These are phyloP conservation scores for Osmoderma eremita DNA, from an alignment of 2,888 invertebrate species.

Conservation along the genomic window DNA sequence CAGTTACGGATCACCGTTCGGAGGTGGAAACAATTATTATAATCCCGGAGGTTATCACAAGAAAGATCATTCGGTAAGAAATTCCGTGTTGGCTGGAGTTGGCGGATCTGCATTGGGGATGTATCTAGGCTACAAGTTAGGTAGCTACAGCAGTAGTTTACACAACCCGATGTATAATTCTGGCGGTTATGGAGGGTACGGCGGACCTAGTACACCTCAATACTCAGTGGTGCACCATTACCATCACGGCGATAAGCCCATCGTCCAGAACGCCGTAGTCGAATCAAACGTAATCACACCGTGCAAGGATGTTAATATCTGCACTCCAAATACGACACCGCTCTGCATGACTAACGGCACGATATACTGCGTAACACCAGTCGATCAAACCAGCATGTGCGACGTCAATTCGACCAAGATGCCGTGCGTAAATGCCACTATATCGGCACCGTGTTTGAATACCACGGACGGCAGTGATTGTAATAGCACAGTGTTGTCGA, in stretches of 20 bases:
- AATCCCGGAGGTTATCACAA: constrained; percentile 21
- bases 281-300: constrained; percentile 57
- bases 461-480: constrained; percentile 56
- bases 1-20: too few species aligned
- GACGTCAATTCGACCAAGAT: constrained; percentile 48
- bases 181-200: constrained; percentile 23
- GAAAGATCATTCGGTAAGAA: constrained; percentile 36
- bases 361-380: constrained; percentile 60
- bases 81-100: constrained; percentile 40
- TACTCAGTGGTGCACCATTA: constrained; percentile 60
- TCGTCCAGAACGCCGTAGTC: constrained; percentile 55
- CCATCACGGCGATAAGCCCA: constrained; percentile 56
- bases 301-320: constrained; percentile 59
- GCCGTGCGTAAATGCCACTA: constrained; percentile 55
- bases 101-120: constrained; percentile 41
- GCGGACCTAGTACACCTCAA: constrained; percentile 48
- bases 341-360: constrained; percentile 60
- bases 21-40: constrained; percentile 10
- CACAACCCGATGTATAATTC: constrained; percentile 20
- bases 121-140: constrained; percentile 40
- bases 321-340: constrained; percentile 58
- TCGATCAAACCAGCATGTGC: constrained; percentile 57
- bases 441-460: constrained; percentile 56
- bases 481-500: constrained; percentile 47
- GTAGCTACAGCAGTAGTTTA: constrained; percentile 25